Percentiles rank a stretch among this genome's conserved stretches.
phyloP scores from a whole-genome alignment of 30 jellyfish, hydroid and myxozoan genomes.

The Euphysa ruthae region DNA sequence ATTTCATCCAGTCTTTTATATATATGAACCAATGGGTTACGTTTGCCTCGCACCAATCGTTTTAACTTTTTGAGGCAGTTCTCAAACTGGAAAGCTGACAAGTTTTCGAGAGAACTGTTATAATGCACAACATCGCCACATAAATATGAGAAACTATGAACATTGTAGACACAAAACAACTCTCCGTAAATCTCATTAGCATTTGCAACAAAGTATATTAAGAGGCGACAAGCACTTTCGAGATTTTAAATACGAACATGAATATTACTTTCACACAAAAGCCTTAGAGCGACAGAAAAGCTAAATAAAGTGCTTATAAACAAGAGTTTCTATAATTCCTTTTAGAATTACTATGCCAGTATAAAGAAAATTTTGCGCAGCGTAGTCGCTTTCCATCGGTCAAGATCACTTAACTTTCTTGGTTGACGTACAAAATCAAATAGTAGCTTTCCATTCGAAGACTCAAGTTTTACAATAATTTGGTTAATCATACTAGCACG shows the following conservation, averaged over 20 bases:
- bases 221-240: not conserved
- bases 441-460: not conserved
- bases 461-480: not conserved
- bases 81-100: not conserved
- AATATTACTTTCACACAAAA: constrained; percentile 3
- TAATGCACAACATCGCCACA: not conserved
- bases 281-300: constrained; percentile 4
- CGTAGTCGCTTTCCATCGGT: constrained; percentile 1
- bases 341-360: not conserved
- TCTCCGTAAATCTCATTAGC: not conserved
- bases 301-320: constrained; percentile 4
- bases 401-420: not conserved
- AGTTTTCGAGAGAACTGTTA: not conserved
- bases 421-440: not conserved
- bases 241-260: not conserved
- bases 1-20: constrained; percentile 3
- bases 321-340: not conserved
- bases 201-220: constrained; percentile 1
- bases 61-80: constrained; percentile 2
- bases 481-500: not conserved
- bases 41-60: not conserved
- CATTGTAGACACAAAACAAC: constrained; percentile 5
- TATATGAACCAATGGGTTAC: constrained; percentile 4
- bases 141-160: not conserved
- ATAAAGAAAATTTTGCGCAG: not conserved